Evolutionary conservation across 2,113 vertebrate genomes (phyloP), one percentile per base, ranked within the genome.

Genomic region (Ondatra zibethicus): DNA sequence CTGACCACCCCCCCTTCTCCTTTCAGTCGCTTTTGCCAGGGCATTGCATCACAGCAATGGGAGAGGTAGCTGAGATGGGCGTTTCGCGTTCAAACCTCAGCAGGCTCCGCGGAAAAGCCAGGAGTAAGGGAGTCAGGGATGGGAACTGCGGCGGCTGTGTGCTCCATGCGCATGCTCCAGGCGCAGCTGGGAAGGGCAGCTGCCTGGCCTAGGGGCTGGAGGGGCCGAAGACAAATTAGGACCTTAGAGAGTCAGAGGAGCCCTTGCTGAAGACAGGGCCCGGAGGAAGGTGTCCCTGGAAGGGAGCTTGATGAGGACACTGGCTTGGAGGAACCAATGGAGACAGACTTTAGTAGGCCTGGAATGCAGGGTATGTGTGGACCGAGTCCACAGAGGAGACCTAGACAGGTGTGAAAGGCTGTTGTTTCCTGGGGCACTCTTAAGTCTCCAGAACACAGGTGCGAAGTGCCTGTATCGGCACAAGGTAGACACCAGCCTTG

Each of bases 171-270:
- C n/a, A n/a, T n/a, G n/a, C n/a, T n/a, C n/a, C 21, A 17, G 75
- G 8, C 13, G 21, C 6, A 25, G 9, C n/a, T 7, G 21, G 33
- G 68, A 75, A 52, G 80, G 39, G 65, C 12, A 3, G 19, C 7
- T 6, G 3, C 21, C 50, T 8, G 0, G 0, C 50, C 31, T 55
- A 4, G 29, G 4, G 21, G 82, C n/a, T 1, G 4, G 61, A 70
- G 11, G 25, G 2, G 72, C 11, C 17, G 5, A 7, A 47, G 47
- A 8, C 55, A 39, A 76, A 36, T 12, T 29, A 10, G 68, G 47
- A 23, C 82, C 29, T 78, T 75, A 0, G n/a, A 29, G 93, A 25
- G 19, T 33, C 16, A 91, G 50, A 36, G 23, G 27, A 25, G n/a
- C 47, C 93, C 29, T 6, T 77, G 17, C 0, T 12, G 25, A 39